Evolutionary conservation across 2,797 vertebrate species (phyloP), one percentile per base, ranked within the genome.

Genomic region (Alca torda): DNA sequence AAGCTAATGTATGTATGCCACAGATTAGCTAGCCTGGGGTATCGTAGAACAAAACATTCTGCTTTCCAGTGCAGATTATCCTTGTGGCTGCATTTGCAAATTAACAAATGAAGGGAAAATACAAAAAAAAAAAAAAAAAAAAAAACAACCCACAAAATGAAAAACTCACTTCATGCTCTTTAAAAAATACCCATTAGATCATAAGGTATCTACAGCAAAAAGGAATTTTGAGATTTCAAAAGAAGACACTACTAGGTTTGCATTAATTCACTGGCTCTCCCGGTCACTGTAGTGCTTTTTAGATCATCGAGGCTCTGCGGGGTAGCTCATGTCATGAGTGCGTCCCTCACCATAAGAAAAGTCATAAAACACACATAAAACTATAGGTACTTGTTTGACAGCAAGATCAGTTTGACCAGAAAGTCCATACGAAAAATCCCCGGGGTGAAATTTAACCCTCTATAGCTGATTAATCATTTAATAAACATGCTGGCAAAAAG

Each of bases 381-480:
- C 53, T 75, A 37, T 8, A 93, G 82, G 59, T 68, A 45, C 69
- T 89, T 74, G 54, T 83, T 65, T 89, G 80, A 80, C 73, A 93
- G 72, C 45, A 65, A 76, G 90, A 45, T 30, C 86, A 78, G 46
- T 78, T 76, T 82, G 59, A 78, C 46, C 53, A 82, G 68, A 91
- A 87, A 73, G 39, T 18, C 90, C 46, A 60, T 59, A 35, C 20
- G 91, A 57, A 83, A 94, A 91, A 79, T 74, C 48, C 59, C 45
- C 24, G 72, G 91, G 87, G 90, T 97, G 91, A 96, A 96, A 91
- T 96, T 97, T 96, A 97, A 96, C 95, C 39, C 82, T 81, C 53
- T 63, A 93, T 57, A 95, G 88, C 90, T 95, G 90, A 97, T 97
- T 96, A 98, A 97, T 95, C 78, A 5, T 97, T 97, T 97, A 93